Evolutionary conservation across 2,797 vertebrate species (phyloP).

Genomic region (Gymnopithys bicolor): DNA sequence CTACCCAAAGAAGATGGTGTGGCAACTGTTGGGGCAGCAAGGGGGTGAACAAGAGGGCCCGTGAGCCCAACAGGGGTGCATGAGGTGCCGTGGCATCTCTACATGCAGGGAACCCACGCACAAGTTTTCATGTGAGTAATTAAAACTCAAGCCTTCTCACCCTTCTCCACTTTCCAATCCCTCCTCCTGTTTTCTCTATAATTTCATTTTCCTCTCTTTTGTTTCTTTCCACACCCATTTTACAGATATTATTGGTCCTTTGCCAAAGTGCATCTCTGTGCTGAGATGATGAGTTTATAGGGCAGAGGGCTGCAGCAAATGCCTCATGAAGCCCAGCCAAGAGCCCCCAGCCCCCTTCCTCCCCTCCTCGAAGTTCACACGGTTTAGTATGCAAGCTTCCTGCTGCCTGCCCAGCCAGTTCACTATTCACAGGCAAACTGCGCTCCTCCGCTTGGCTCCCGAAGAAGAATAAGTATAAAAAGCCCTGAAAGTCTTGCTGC

Average conservation of each 20-base stretch:
- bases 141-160: background rate
- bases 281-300: background rate
- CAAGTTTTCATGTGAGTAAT: background rate
- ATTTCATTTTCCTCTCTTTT: background rate
- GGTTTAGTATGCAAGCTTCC: slow-evolving; percentile 46
- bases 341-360: background rate
- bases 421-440: slow-evolving; percentile 55
- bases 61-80: background rate
- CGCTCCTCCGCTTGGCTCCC: slow-evolving; percentile 9
- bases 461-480: slow-evolving; percentile 40
- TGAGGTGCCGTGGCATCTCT: background rate
- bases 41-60: rapidly evolving
- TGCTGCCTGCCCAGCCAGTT: slow-evolving; percentile 38
- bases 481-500: slow-evolving; percentile 48
- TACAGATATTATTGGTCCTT: background rate
- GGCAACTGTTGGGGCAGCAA: background rate
- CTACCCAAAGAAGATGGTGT: background rate
- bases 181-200: background rate
- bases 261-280: background rate
- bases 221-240: background rate
- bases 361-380: slow-evolving; percentile 10
- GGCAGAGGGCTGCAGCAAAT: background rate
- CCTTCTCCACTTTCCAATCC: background rate
- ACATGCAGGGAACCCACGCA: rapidly evolving
- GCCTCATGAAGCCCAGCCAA: background rate